These are phyloP conservation scores for Caenorhabditis sulstoni DNA, from an alignment of 2,888 invertebrate species.

Conservation along the genomic window DNA sequence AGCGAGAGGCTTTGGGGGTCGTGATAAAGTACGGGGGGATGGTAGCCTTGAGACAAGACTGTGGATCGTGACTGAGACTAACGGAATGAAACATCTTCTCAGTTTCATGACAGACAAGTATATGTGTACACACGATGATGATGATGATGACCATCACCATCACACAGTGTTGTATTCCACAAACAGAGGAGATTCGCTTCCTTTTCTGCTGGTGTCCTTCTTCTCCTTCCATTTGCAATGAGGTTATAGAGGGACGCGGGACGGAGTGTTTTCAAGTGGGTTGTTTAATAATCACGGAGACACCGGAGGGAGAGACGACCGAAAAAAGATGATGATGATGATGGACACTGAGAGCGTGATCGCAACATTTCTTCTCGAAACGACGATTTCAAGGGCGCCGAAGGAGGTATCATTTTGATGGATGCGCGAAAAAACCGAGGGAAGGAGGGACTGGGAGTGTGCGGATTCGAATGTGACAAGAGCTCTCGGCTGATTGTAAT, in stretches of 20 bases:
- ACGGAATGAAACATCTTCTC: constrained; percentile 14
- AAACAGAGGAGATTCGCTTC: constrained; percentile 10
- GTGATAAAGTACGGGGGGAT: too few species aligned
- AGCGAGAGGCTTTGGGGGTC: too few species aligned
- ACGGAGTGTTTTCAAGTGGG: constrained; percentile 44
- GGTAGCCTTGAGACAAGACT: too few species aligned
- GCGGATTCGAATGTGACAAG: neutral
- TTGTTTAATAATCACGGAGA: constrained; percentile 55
- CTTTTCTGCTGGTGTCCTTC: constrained; percentile 16
- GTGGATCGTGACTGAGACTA: neutral
- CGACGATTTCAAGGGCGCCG: constrained; percentile 18
- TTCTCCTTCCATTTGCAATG: constrained; percentile 26
- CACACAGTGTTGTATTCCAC: constrained; percentile 5
- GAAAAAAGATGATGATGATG: constrained; percentile 19
- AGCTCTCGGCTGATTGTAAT: neutral
- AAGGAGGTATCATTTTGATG: constrained; percentile 14
- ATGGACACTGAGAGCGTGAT: constrained; percentile 49
- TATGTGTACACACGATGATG: constrained; percentile 22
- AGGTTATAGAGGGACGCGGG: constrained; percentile 33
- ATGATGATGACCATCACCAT: constrained; percentile 22
- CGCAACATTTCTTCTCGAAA: constrained; percentile 32
- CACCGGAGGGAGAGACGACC: neutral
- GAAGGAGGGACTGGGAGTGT: neutral
- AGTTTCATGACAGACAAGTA: constrained; percentile 25
- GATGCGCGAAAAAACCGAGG: neutral